A percentile compares a stretch with the other conserved stretches of the same genome.
Evolutionary conservation across 1,140 invertebrate species (phyloP).

Genomic region (Philaenus spumarius): DNA sequence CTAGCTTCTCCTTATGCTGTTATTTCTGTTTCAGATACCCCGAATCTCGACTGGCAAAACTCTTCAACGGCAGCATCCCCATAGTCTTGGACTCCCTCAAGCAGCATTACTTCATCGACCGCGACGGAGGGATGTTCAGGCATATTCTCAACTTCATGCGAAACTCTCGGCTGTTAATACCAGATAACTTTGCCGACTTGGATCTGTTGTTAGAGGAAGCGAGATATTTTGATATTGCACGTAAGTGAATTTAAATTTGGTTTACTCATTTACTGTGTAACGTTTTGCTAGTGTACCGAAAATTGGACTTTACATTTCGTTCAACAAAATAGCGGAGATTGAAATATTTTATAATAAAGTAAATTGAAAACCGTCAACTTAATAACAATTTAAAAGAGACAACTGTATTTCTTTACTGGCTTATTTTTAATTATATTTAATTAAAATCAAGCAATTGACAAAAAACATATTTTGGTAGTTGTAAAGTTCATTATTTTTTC

Average conservation of each 20-base stretch:
- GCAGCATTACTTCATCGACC: slow-evolving; percentile 97
- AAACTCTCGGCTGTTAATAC: slow-evolving; percentile 78
- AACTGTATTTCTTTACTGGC: no score
- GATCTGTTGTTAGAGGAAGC: slow-evolving; percentile 92
- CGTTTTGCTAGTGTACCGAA: no score
- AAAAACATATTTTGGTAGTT: no score
- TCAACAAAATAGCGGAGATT: no score
- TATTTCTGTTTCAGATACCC: slow-evolving; percentile 63
- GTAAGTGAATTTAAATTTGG: slow-evolving; percentile 49
- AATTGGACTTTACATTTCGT: no score
- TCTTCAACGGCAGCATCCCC: slow-evolving; percentile 95
- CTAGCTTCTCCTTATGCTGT: no score
- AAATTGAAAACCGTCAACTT: no score
- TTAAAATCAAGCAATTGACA: no score
- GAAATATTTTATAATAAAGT: no score
- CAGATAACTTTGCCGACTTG: slow-evolving; percentile 78
- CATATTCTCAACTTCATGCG: slow-evolving; percentile 95
- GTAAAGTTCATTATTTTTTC: no score
- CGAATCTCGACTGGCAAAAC: slow-evolving; percentile 82
- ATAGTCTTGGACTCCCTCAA: slow-evolving; percentile 94
- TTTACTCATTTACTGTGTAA: background rate
- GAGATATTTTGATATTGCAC: slow-evolving; percentile 82
- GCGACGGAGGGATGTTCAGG: slow-evolving; percentile 91
- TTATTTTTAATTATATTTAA: no score
- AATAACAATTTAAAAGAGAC: no score